Evolutionary conservation across 1,140 invertebrate species (phyloP), one percentile per base, ranked within the genome.

Genomic region (Drosophila prosaltans): DNA sequence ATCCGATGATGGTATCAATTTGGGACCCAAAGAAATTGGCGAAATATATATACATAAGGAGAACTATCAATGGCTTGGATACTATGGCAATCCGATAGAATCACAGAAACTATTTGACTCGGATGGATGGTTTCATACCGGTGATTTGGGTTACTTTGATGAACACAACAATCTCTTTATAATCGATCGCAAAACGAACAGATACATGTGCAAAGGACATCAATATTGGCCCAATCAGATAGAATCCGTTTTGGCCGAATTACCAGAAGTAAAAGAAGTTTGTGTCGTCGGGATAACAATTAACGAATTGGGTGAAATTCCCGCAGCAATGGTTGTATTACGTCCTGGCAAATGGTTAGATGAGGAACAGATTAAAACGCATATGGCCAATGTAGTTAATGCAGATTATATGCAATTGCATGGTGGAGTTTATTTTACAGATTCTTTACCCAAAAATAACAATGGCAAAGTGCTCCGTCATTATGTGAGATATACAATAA

Each of bases 161-260:
- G 93, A 95, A 11, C 92, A 95, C 21, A 93, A 93, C 3, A 95
- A 93, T 71, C 94, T 96, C 66, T 96, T 92, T 69, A 94, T 96
- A 74, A 94, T 96, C 0, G 96, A 97, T 77, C 92, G 96, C 40
- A 82, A 96, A 16, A 97, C 97, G 74, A 95, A 96, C 85, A 93
- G 97, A 11, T 95, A 97, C 45, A 97, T 97, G 89, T 96, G 95
- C 85, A 65, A 78, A 24, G 91, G 91, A 1, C 70, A 82, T 4
- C 92, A 93, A 32, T 92, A 92, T 32, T 82, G 88, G 71, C 91
- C 91, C 32, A 82, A 71, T 0, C 90, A 92, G 60, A 80, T 92
- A 45, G 91, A 91, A 61, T 51, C 58, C 40, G 74, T 72, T 0
- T 84, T 88, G 40, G 21, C 80, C 4, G 72, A 72, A 36, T 59